phyloP scores from a whole-genome alignment of 2,113 vertebrate genomes.

The Leptobrachium ailaonicum region DNA sequence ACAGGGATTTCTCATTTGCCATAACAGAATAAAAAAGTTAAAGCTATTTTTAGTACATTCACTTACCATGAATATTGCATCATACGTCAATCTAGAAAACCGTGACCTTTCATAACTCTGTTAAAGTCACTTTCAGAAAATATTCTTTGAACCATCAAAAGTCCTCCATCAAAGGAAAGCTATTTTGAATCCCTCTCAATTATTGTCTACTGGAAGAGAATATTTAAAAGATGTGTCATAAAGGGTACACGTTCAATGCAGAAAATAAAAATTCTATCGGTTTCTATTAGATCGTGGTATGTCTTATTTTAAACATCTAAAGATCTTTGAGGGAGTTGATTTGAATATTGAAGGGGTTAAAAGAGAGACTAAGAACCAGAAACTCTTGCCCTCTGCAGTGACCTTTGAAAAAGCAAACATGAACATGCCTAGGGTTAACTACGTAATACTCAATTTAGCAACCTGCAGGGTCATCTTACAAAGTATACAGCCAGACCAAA shows the following conservation, averaged over 20 bases:
- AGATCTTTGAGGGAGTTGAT: background rate
- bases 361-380: background rate
- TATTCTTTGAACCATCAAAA: conserved; percentile 36
- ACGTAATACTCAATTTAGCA: conserved; percentile 46
- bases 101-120: conserved; percentile 32
- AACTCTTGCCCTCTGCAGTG: background rate
- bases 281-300: too few species aligned
- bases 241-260: too few species aligned
- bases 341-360: background rate
- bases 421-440: conserved; percentile 35
- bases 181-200: conserved; percentile 26
- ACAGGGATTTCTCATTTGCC: too few species aligned
- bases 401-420: conserved; percentile 8
- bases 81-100: conserved; percentile 7
- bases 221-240: too few species aligned
- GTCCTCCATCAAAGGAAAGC: conserved; percentile 26
- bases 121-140: conserved; percentile 30
- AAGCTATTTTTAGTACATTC: background rate
- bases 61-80: background rate
- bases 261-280: too few species aligned
- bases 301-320: too few species aligned
- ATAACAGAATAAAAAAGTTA: background rate
- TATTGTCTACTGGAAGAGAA: too few species aligned
- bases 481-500: conserved; percentile 51
- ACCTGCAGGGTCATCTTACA: conserved; percentile 51